Conservation (phyloP, 1,140 invertebrate species). For the Zaprionus lachaisei region DNA sequence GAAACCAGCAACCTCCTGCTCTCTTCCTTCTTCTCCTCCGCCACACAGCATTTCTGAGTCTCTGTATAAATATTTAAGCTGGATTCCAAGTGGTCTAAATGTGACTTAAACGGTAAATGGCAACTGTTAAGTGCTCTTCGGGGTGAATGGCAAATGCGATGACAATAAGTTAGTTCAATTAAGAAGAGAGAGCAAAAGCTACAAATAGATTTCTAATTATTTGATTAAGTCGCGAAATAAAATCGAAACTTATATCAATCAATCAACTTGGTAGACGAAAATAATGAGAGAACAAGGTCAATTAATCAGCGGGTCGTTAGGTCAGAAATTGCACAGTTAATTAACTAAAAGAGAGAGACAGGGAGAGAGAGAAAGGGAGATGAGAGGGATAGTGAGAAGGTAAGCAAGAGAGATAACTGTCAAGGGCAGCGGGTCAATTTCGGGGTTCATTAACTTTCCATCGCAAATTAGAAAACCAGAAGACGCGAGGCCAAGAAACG, state of each 20-base stretch:
- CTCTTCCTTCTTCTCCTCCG: background rate
- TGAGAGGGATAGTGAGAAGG: background rate
- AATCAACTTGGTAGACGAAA: background rate
- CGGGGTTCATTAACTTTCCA: background rate
- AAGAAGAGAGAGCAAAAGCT: background rate
- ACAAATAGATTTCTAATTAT: background rate
- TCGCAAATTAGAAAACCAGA: background rate
- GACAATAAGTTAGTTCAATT: slow-evolving; percentile 10
- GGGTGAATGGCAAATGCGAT: background rate
- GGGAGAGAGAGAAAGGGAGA: background rate
- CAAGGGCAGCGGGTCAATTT: background rate
- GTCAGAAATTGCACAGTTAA: slow-evolving; percentile 3
- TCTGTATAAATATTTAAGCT: slow-evolving; percentile 22
- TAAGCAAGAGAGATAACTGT: background rate
- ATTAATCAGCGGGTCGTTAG: slow-evolving; percentile 5
- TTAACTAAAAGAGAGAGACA: background rate
- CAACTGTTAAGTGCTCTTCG: background rate
- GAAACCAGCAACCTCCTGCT: background rate
- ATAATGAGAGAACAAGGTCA: background rate
- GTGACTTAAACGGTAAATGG: slow-evolving; percentile 9
- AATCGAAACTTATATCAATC: slow-evolving; percentile 1
- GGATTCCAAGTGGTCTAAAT: slow-evolving; percentile 6
- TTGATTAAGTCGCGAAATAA: background rate
- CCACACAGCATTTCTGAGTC: slow-evolving; percentile 15
- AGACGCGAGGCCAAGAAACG: background rate